Percentiles rank a stretch among this genome's conserved stretches.
These are phyloP conservation scores for Physella acuta DNA, from an alignment of 1,140 invertebrate genomes.

Conservation along the genomic window DNA sequence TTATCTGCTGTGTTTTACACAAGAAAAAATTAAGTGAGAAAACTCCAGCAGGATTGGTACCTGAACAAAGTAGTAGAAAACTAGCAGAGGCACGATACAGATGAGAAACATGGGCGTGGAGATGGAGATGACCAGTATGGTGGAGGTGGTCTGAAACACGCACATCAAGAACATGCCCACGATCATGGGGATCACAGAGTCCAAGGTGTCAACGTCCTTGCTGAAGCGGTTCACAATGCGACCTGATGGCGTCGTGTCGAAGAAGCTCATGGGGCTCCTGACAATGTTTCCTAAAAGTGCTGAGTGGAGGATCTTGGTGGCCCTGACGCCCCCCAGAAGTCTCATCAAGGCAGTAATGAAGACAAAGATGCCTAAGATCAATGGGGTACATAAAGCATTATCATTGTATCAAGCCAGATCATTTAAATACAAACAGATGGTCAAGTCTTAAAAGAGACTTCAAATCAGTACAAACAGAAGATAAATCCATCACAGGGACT, in stretches of 20 bases:
- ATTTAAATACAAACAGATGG: no score
- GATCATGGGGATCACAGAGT: slow-evolving; percentile 62
- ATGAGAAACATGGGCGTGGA: slow-evolving; percentile 82
- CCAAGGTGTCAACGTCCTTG: slow-evolving; percentile 62
- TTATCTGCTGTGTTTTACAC: no score
- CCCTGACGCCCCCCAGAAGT: slow-evolving; percentile 51
- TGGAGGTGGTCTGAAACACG: slow-evolving; percentile 76
- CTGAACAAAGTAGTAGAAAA: slow-evolving; percentile 86
- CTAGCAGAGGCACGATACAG: slow-evolving; percentile 80
- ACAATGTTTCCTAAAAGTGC: slow-evolving; percentile 64
- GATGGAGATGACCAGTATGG: slow-evolving; percentile 83
- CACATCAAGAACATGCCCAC: slow-evolving; percentile 58
- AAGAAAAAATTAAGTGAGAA: no score
- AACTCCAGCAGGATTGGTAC: slow-evolving; percentile 57
- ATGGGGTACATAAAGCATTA: no score
- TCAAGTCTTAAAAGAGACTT: no score
- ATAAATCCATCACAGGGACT: no score
- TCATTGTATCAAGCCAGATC: no score
- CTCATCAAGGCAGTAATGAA: slow-evolving; percentile 41
- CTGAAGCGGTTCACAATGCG: slow-evolving; percentile 75
- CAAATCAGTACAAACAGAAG: no score
- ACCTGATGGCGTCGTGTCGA: slow-evolving; percentile 77
- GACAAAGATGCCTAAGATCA: slow-evolving; percentile 52
- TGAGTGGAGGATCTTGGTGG: slow-evolving; percentile 50
- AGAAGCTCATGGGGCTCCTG: slow-evolving; percentile 70